These are phyloP conservation scores for Cecidostiba fungosa DNA, from an alignment of 2,888 invertebrate genomes.

Conservation along the genomic window DNA sequence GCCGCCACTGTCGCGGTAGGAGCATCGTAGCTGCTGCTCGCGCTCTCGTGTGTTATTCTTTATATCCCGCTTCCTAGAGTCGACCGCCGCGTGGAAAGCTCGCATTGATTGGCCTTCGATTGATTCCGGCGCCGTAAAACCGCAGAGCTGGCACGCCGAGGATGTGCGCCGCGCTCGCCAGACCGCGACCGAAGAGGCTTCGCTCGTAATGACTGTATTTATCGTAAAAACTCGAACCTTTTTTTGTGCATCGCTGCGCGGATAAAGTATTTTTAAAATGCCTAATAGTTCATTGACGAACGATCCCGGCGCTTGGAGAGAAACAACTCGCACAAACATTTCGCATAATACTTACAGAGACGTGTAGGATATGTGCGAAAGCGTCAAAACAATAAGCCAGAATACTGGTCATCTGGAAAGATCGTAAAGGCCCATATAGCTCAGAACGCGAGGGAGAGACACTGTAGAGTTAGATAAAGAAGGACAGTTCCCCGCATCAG, in stretches of 20 bases:
- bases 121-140: conserved; percentile 55
- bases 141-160: background rate
- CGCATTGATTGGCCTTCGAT: conserved; percentile 60
- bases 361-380: background rate
- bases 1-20: conserved; percentile 8
- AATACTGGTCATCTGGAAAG: conserved; percentile 75
- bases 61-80: conserved; percentile 47
- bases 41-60: conserved; percentile 26
- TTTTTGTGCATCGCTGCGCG: background rate
- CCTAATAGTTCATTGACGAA: background rate
- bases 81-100: conserved; percentile 22
- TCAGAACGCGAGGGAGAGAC: conserved; percentile 36
- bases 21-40: background rate
- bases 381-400: conserved; percentile 18
- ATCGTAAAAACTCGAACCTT: background rate
- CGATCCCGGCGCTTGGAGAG: no score
- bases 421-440: conserved; percentile 79
- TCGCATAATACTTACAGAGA: background rate
- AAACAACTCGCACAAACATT: background rate
- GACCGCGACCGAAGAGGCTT: conserved; percentile 9
- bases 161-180: background rate
- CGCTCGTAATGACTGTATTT: conserved; percentile 16
- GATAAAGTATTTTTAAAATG: background rate
- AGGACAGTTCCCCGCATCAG: background rate
- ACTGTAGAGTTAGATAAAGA: conserved; percentile 24